These are phyloP conservation scores for Oreotrochilus melanogaster DNA, from an alignment of 2,113 vertebrate species.

Conservation along the genomic window DNA sequence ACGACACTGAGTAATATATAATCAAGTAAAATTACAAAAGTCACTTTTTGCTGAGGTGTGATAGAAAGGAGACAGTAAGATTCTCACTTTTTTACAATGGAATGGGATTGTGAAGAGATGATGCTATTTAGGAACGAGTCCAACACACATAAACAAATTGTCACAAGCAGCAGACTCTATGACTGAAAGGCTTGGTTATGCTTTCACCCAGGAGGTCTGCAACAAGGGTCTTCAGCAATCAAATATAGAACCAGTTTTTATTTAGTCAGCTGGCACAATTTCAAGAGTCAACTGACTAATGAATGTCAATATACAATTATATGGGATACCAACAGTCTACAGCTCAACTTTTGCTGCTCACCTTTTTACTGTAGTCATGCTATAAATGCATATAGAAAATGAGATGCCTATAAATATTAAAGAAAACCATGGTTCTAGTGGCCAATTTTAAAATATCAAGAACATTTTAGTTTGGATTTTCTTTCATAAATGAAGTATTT, in stretches of 20 bases:
- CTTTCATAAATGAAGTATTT: background rate
- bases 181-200: constrained; percentile 14
- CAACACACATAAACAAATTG: constrained; percentile 28
- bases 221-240: constrained; percentile 7
- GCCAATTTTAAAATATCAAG: background rate
- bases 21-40: background rate
- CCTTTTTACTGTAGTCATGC: background rate
- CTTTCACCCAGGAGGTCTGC: constrained; percentile 30
- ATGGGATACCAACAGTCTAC: background rate
- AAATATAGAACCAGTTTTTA: constrained; percentile 44
- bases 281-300: background rate
- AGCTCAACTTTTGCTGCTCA: background rate
- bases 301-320: background rate
- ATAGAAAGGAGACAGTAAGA: background rate
- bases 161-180: constrained; percentile 22
- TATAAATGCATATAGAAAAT: background rate
- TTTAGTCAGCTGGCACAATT: background rate
- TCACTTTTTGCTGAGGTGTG: background rate
- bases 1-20: background rate
- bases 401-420: background rate
- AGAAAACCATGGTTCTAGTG: background rate
- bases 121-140: background rate
- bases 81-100: background rate
- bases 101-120: background rate
- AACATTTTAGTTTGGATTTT: background rate